Conservation (phyloP, 2,797 vertebrate species). For the Sebastiscus albofasciatus region DNA sequence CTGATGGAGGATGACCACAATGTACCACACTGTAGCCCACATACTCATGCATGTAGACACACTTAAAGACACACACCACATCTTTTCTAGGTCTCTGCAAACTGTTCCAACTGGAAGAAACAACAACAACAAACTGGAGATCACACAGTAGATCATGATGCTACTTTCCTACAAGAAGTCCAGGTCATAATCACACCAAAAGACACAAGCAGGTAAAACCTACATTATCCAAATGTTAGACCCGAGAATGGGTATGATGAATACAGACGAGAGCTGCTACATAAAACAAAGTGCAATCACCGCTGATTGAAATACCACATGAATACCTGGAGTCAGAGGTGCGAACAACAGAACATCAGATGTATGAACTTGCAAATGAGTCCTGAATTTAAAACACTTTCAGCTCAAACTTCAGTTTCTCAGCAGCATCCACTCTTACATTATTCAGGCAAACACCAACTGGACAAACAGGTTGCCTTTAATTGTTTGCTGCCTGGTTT, state of each 20-base stretch:
- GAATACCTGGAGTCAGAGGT: slow-evolving; percentile 1
- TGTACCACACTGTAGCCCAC: not conserved
- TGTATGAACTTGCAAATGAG: slow-evolving; percentile 14
- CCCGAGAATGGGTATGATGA: not conserved
- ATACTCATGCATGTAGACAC: not conserved
- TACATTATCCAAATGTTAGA: not conserved
- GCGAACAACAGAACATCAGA: slow-evolving; percentile 14
- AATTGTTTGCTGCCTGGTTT: slow-evolving; percentile 9
- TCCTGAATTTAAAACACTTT: slow-evolving; percentile 2
- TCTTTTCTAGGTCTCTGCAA: not conserved
- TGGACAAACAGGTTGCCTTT: not conserved
- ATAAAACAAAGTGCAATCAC: slow-evolving; percentile 10
- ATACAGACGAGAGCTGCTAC: not conserved
- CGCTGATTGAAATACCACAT: slow-evolving; percentile 3
- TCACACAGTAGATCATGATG: not conserved
- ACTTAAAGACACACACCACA: not conserved
- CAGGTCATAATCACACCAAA: not conserved
- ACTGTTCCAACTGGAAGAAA: not conserved
- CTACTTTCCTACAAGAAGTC: not conserved
- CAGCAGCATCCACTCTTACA: not conserved
- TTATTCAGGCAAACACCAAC: slow-evolving; percentile 9
- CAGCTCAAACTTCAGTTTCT: not conserved
- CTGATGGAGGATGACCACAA: not conserved
- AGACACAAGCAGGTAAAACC: not conserved
- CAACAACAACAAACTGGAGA: not conserved